Percentiles rank a stretch among this genome's conserved stretches.
phyloP scores from a whole-genome alignment of 2,113 vertebrate species.

The Tinamus guttatus region DNA sequence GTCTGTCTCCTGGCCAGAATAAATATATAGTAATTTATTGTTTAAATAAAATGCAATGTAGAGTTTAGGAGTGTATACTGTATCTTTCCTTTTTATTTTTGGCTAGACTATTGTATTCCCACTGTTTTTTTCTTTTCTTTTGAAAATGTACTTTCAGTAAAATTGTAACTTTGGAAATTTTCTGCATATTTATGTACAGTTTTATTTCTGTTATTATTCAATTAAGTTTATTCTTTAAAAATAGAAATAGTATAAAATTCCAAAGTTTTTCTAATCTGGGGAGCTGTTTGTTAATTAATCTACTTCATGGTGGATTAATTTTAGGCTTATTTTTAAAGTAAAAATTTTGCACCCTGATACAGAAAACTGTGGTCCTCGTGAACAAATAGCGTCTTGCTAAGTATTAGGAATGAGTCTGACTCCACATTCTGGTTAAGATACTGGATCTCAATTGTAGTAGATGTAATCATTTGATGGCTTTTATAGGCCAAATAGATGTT shows the following conservation, averaged over 20 bases:
- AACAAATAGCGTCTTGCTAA: neutral
- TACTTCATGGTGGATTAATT: neutral
- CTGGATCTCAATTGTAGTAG: neutral
- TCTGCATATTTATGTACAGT: neutral
- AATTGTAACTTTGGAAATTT: neutral
- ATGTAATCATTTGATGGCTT: neutral
- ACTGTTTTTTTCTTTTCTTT: neutral
- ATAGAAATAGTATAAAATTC: neutral
- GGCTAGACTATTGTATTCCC: neutral
- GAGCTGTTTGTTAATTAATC: neutral
- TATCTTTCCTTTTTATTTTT: neutral
- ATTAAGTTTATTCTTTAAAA: neutral
- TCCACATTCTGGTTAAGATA: neutral
- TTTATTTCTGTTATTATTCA: neutral
- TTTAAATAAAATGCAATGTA: neutral
- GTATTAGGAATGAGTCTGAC: neutral
- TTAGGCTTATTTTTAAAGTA: neutral
- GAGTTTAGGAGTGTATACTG: neutral
- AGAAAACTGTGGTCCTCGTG: neutral
- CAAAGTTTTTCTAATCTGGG: rapidly evolving
- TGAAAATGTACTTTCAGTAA: neutral
- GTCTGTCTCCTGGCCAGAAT: neutral
- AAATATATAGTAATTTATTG: neutral
- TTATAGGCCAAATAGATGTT: neutral
- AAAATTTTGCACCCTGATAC: neutral